Conservation (phyloP, 2,113 vertebrate species). For the Zosterops hypoxanthus region DNA sequence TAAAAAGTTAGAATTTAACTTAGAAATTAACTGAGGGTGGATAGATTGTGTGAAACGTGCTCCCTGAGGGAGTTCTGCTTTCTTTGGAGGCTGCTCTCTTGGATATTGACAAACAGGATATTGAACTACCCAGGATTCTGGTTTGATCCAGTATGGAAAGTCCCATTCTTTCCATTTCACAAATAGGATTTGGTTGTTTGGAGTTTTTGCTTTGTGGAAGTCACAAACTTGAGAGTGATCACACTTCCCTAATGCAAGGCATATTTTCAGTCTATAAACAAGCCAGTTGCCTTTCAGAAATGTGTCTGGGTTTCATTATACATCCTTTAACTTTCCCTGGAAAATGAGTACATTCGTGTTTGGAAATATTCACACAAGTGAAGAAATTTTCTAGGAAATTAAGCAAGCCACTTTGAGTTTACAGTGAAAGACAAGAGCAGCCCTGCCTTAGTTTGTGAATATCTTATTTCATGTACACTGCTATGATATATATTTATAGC, state of each 20-base stretch:
- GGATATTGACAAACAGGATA: conserved; percentile 19
- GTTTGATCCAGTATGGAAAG: conserved; percentile 29
- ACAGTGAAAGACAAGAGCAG: not conserved
- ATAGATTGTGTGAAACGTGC: not conserved
- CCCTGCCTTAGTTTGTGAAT: not conserved
- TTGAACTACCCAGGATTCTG: conserved; percentile 9
- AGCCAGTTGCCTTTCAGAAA: conserved; percentile 35
- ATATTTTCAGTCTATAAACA: conserved; percentile 40
- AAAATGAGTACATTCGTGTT: conserved; percentile 7
- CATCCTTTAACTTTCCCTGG: conserved; percentile 21
- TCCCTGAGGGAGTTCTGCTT: not conserved
- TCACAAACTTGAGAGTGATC: conserved; percentile 36
- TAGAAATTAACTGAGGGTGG: not conserved
- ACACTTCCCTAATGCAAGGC: conserved; percentile 53
- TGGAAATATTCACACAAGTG: conserved; percentile 1
- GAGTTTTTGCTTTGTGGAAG: conserved; percentile 5
- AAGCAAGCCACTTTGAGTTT: not conserved
- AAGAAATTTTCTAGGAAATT: conserved; percentile 52
- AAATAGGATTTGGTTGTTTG: not conserved
- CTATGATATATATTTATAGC: not conserved
- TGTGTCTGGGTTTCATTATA: conserved; percentile 35
- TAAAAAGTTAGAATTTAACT: not conserved
- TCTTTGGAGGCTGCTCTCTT: not conserved
- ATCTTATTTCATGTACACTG: not conserved
- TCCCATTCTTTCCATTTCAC: conserved; percentile 19